These are phyloP conservation scores for Drosophila mayaguana DNA, from an alignment of 2,888 invertebrate genomes.

Conservation along the genomic window DNA sequence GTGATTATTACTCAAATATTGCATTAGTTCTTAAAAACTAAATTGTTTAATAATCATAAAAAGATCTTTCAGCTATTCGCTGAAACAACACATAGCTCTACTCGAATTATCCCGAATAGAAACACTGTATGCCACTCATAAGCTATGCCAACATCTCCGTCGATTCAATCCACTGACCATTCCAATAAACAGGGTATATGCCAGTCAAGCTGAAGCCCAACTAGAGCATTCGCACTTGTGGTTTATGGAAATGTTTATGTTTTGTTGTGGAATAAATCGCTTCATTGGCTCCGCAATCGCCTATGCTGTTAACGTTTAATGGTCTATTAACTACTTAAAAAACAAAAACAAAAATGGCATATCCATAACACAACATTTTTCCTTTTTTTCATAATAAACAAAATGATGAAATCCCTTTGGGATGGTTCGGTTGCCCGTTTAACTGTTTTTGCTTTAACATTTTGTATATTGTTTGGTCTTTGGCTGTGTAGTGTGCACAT, in stretches of 20 bases:
- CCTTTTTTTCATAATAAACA: conserved; percentile 39
- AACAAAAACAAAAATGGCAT: neutral
- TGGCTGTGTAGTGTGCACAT: conserved; percentile 3
- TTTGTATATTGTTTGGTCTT: conserved; percentile 17
- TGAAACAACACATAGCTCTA: too few relatives aligned
- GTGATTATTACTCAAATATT: too few relatives aligned
- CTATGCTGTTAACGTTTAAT: conserved; percentile 3
- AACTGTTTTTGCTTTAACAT: conserved; percentile 3
- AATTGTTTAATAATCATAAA: too few relatives aligned
- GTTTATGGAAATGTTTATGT: neutral
- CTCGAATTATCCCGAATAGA: too few relatives aligned
- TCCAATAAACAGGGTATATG: neutral
- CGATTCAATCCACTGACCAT: neutral
- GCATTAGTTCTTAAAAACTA: too few relatives aligned
- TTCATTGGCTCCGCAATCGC: conserved; percentile 2
- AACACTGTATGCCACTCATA: neutral
- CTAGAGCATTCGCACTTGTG: neutral
- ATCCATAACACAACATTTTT: neutral
- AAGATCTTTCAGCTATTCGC: too few relatives aligned
- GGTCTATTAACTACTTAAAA: conserved; percentile 15
- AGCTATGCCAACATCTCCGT: neutral
- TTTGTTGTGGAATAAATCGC: conserved; percentile 8
- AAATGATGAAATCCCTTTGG: conserved; percentile 27
- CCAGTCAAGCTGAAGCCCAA: neutral
- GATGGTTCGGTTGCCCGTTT: neutral